Conservation (phyloP, 2,888 invertebrate species). For the Plusia festucae region DNA sequence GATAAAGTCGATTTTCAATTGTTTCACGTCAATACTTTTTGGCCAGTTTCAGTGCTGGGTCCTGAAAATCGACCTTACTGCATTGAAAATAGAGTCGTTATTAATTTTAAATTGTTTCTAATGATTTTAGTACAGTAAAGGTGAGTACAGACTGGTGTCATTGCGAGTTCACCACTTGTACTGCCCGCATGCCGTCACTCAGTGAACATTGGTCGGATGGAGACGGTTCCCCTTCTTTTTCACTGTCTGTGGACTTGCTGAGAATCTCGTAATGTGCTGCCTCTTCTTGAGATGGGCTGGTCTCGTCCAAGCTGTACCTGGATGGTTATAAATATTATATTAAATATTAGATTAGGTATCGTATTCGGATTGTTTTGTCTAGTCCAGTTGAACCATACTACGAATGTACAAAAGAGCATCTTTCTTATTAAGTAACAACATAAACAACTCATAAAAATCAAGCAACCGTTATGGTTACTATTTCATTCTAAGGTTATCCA, state of each 20-base stretch:
- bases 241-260: conserved; percentile 78
- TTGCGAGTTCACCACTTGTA: conserved; percentile 55
- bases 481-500: no score
- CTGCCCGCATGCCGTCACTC: conserved; percentile 62
- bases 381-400: no score
- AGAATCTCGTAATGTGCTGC: conserved; percentile 90
- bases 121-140: not conserved
- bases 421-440: no score
- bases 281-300: conserved; percentile 89
- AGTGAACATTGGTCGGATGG: conserved; percentile 54
- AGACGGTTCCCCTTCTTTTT: conserved; percentile 11
- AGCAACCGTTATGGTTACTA: no score
- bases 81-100: not conserved
- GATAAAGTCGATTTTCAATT: no score
- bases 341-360: no score
- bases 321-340: conserved; percentile 17
- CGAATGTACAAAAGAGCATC: no score
- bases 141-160: conserved; percentile 27
- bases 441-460: no score
- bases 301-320: conserved; percentile 90
- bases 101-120: not conserved
- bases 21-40: no score
- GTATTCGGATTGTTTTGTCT: no score
- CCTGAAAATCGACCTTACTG: not conserved
- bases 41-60: no score